Base-by-base conservation (phyloP, 1,140 invertebrate genomes). In the Diploscapter pachys region DNA sequence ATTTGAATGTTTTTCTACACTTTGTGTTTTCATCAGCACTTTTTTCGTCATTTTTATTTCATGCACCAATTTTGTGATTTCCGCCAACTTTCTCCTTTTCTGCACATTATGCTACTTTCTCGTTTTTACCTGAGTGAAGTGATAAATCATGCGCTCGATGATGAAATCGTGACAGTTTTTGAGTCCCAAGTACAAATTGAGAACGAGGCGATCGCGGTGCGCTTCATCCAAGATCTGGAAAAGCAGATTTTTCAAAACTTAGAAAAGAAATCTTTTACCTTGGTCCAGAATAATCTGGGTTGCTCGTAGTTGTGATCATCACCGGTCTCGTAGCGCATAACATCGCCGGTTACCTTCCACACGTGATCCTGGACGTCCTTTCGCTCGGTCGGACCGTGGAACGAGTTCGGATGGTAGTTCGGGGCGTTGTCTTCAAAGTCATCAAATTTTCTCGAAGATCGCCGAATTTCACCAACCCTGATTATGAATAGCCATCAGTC, bases 401-500 rank as follows among this genome's bases (percentile, higher is more conserved):
- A 98, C 75, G 93, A 96, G 86, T 98, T 98, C 0, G 96, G 96
- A 88, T 90, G 95, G 85, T 97, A 98, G 87, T 96, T 96, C 2
- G 95, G 95, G 9, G 92, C 91, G 92, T 61, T 80, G 31, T 31
- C 77, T 79, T 87, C 86, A 78, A 87, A 87, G 52, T 81, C 72
- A 69, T 73, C 73, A 8, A 86, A 85, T 8, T 88, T 86, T 31
- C 57, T 59, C 9, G 9, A 11, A 13, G 13, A 59, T 13, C 13
- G 13, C 57, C 57, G 57, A 11, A 1, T 31, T 31, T 31, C 31
- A 31, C 31, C 31, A 31, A 57, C 67, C 72, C 51, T 76, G 75
- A 11, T 62, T 71, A 65, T 76, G 62, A 50, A 62, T 67, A n/a
- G 61, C 52, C 88, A 91, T 91, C 6, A 90, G 88, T 2, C 95